Percentiles rank a stretch among this genome's conserved stretches.
Conservation (phyloP, 1,140 invertebrate species). For the Drosophila repletoides region DNA sequence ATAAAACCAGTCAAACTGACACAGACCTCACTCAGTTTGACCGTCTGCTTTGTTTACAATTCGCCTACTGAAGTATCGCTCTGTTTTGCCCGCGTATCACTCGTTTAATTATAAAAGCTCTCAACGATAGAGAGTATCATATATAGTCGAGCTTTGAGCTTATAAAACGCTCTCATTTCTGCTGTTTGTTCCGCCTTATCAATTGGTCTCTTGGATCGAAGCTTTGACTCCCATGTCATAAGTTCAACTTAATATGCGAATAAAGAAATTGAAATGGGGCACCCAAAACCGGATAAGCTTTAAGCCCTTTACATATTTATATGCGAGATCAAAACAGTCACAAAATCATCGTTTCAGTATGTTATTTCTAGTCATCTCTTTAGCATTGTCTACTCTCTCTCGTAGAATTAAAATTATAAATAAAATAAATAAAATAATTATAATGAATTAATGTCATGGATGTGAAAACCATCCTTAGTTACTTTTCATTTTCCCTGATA, state of each 20-base stretch:
- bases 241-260: background rate
- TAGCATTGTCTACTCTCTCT: no score
- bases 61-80: slow-evolving; percentile 31
- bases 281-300: background rate
- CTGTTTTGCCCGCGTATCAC: slow-evolving; percentile 36
- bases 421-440: no score
- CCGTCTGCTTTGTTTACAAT: slow-evolving; percentile 48
- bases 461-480: no score
- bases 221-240: background rate
- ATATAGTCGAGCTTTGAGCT: slow-evolving; percentile 21
- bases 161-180: background rate
- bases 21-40: background rate
- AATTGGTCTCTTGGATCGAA: background rate
- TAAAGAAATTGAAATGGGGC: background rate
- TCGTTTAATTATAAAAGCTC: slow-evolving; percentile 55
- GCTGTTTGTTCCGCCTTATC: background rate
- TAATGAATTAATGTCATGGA: no score
- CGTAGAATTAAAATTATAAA: no score
- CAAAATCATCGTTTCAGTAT: no score
- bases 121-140: background rate
- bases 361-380: no score
- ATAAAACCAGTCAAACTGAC: slow-evolving; percentile 39
- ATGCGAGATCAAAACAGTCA: no score
- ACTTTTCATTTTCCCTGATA: no score
- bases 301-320: no score